Evolutionary conservation across 2,888 invertebrate genomes (phyloP).

Genomic region (Sipunculus nudus): DNA sequence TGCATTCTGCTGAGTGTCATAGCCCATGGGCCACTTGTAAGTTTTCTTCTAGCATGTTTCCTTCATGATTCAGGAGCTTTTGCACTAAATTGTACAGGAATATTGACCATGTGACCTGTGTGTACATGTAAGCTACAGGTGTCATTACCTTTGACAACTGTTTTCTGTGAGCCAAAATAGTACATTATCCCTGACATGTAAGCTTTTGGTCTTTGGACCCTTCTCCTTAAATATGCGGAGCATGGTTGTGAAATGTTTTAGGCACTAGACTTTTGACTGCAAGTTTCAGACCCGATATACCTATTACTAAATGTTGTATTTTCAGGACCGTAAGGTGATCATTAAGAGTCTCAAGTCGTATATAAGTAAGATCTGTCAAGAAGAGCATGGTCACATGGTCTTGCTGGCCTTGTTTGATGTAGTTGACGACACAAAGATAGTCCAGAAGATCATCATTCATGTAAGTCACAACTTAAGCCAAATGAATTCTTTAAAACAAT

Average conservation of each 20-base stretch:
- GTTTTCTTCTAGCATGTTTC: no score
- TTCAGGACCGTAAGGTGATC: conserved; percentile 75
- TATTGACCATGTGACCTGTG: no score
- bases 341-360: conserved; percentile 89
- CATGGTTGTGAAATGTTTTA: not conserved
- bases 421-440: conserved; percentile 90
- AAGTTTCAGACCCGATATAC: not conserved
- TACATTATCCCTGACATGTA: no score
- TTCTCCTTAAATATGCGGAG: no score
- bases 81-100: no score
- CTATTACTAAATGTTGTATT: no score
- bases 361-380: conserved; percentile 80
- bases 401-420: conserved; percentile 83
- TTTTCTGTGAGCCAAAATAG: no score
- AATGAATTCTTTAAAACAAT: not conserved
- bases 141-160: no score
- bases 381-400: conserved; percentile 87
- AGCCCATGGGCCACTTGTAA: no score
- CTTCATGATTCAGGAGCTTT: no score
- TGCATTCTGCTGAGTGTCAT: no score
- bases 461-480: conserved; percentile 48
- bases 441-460: conserved; percentile 77
- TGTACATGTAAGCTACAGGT: no score
- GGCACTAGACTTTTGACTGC: not conserved
- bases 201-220: not conserved